These are phyloP conservation scores for Andrena trimmerana DNA, from an alignment of 2,888 invertebrate genomes.

Conservation along the genomic window DNA sequence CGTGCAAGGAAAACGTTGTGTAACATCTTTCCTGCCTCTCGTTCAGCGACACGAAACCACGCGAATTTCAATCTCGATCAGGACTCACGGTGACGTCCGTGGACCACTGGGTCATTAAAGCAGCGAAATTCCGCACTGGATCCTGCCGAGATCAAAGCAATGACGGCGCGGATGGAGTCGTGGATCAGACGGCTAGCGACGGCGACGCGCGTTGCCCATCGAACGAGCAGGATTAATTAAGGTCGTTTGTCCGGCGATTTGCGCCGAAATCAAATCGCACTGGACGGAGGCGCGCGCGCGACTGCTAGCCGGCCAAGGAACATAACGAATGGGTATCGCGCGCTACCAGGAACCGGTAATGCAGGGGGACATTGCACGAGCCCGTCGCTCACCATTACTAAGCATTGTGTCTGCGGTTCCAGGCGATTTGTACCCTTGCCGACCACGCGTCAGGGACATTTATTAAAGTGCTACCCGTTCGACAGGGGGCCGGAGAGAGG, in stretches of 20 bases:
- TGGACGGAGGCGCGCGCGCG: conserved; percentile 60
- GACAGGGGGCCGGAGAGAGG: conserved; percentile 22
- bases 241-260: conserved; percentile 81
- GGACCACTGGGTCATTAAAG: conserved; percentile 19
- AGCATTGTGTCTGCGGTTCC: conserved; percentile 83
- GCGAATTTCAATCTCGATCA: not conserved
- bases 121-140: conserved; percentile 5
- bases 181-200: conserved; percentile 57
- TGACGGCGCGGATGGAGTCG: conserved; percentile 53
- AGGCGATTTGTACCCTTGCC: conserved; percentile 81
- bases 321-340: conserved; percentile 78
- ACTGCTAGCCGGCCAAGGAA: conserved; percentile 69
- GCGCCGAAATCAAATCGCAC: conserved; percentile 79
- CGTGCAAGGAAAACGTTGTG: no score
- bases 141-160: conserved; percentile 34
- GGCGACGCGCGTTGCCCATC: not conserved
- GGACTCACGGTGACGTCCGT: not conserved
- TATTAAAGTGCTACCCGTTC: conserved; percentile 76
- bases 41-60: not conserved
- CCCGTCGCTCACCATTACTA: conserved; percentile 81
- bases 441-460: conserved; percentile 79
- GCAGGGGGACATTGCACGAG: conserved; percentile 68
- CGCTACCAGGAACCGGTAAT: conserved; percentile 67
- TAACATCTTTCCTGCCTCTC: not conserved
- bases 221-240: conserved; percentile 79